These are phyloP conservation scores for Neodiprion lecontei DNA, from an alignment of 1,140 invertebrate species.

Conservation along the genomic window DNA sequence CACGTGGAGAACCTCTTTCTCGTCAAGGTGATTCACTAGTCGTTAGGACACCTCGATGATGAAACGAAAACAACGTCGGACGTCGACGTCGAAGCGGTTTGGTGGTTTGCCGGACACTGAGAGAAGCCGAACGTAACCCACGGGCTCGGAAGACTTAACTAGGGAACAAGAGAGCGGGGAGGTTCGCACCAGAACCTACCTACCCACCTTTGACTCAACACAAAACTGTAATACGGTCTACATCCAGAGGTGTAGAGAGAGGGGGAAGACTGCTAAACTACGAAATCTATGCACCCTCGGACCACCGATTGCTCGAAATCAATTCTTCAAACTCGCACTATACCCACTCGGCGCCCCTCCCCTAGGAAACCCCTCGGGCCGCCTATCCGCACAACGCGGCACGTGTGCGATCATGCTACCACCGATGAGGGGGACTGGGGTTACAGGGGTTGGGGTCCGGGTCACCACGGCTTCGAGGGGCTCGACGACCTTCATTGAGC, in stretches of 20 bases:
- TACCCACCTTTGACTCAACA: neutral
- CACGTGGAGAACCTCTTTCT: no score
- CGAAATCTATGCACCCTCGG: neutral
- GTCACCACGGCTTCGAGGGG: neutral
- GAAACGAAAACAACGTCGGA: constrained; percentile 10
- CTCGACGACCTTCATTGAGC: no score
- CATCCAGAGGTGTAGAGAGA: no score
- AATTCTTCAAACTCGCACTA: neutral
- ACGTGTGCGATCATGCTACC: neutral
- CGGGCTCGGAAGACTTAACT: neutral
- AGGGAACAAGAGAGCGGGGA: no score
- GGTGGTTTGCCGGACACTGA: constrained; percentile 24
- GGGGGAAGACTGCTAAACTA: constrained; percentile 1
- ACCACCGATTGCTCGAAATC: neutral
- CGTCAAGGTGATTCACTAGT: no score
- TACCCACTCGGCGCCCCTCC: neutral
- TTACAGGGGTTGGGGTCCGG: neutral
- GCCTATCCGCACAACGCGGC: neutral
- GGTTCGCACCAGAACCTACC: no score
- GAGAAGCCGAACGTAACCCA: neutral
- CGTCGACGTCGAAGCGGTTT: constrained; percentile 26
- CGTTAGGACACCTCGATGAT: neutral
- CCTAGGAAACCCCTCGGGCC: neutral
- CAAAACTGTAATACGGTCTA: neutral
- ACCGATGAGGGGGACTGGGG: neutral